Conservation (phyloP, 2,797 vertebrate genomes). For the Neomorphus geoffroyi region DNA sequence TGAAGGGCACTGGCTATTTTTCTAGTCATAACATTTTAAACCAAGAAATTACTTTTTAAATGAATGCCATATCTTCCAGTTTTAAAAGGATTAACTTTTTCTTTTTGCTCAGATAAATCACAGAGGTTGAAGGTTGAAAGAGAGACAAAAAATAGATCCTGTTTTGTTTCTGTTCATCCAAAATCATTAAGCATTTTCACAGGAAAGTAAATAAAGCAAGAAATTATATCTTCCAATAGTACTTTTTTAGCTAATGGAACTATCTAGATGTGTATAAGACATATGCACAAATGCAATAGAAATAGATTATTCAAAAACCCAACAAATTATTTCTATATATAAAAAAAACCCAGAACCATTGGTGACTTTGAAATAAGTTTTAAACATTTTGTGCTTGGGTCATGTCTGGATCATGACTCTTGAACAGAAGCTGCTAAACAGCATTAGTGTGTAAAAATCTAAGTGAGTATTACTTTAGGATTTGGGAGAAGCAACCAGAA, state of each 20-base stretch:
- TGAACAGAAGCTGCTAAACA: not conserved
- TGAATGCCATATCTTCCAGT: not conserved
- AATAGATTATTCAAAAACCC: fast-evolving
- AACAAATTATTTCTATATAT: not conserved
- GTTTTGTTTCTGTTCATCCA: not conserved
- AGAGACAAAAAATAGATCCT: not conserved
- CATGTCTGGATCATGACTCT: not conserved
- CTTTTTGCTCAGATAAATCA: not conserved
- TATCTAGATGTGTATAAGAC: not conserved
- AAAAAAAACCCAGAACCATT: not conserved
- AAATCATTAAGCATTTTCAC: not conserved
- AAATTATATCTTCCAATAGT: not conserved
- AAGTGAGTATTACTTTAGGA: not conserved
- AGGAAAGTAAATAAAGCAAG: not conserved
- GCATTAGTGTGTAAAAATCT: not conserved
- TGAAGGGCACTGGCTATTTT: not conserved
- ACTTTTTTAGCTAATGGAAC: not conserved
- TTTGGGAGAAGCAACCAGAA: not conserved
- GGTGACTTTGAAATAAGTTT: not conserved
- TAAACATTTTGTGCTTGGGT: not conserved
- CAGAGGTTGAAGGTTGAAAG: not conserved
- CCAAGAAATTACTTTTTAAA: not conserved
- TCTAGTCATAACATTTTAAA: not conserved
- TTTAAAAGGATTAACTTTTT: not conserved
- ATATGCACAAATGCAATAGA: not conserved